Conservation (phyloP, 64 coral and sea anemone species). For the Platygyra sinensis region DNA sequence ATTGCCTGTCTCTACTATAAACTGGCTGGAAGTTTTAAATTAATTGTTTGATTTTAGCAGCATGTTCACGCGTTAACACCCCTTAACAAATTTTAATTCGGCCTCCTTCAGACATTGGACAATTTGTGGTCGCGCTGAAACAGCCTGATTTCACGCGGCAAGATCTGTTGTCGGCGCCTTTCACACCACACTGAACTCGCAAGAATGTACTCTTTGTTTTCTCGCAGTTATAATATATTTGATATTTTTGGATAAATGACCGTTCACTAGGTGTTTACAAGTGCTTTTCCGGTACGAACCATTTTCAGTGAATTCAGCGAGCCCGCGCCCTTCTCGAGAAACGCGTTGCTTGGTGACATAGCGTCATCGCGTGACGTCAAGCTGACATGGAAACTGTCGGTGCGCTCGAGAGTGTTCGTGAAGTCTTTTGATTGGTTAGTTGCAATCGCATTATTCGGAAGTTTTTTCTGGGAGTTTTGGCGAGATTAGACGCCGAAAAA, state of each 20-base stretch:
- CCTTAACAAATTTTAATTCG: background rate
- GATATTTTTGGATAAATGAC: constrained; percentile 1
- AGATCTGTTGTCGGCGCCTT: background rate
- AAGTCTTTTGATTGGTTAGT: background rate
- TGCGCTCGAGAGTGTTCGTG: background rate
- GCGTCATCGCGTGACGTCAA: background rate
- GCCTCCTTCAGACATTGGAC: background rate
- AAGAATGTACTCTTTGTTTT: background rate
- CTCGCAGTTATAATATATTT: background rate
- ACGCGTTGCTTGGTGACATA: background rate
- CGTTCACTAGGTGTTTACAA: background rate
- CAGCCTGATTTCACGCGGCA: background rate
- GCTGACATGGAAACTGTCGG: background rate
- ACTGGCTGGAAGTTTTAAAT: no score
- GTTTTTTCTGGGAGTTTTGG: background rate
- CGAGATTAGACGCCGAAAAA: background rate
- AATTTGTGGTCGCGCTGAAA: background rate
- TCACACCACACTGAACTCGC: background rate
- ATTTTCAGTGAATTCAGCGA: background rate
- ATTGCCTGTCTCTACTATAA: no score
- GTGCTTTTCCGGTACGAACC: background rate
- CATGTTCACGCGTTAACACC: background rate
- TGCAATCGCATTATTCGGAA: background rate
- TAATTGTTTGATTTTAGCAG: no score
- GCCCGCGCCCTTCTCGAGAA: background rate